Conservation (phyloP, 2,113 vertebrate genomes). For the Rafetus swinhoei region DNA sequence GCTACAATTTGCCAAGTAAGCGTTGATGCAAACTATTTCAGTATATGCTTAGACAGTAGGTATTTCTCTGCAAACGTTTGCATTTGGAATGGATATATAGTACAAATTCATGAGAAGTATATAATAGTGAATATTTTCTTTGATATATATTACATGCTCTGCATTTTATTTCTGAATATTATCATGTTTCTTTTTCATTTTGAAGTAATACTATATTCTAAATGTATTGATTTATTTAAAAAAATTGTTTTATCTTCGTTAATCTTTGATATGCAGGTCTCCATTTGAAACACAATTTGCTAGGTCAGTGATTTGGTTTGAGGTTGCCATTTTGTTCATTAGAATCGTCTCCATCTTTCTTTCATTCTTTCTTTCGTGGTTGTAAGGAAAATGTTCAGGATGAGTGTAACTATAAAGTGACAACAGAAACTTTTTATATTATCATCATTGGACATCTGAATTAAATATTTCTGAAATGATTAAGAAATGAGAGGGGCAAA, state of each 20-base stretch:
- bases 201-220: constrained; percentile 28
- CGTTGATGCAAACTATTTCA: constrained; percentile 68
- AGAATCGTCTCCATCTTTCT: not conserved
- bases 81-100: constrained; percentile 62
- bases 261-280: not conserved
- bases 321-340: not conserved
- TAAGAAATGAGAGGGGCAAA: too few relatives aligned
- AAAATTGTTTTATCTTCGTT: constrained; percentile 13
- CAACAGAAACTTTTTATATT: not conserved
- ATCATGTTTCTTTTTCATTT: constrained; percentile 46
- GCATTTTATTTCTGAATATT: constrained; percentile 62
- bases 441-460: not conserved
- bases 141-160: constrained; percentile 57
- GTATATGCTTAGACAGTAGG: constrained; percentile 63
- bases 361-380: not conserved
- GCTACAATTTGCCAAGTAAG: constrained; percentile 62
- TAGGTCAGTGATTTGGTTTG: not conserved
- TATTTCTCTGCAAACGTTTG: constrained; percentile 70
- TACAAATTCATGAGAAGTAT: constrained; percentile 68
- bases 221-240: constrained; percentile 53
- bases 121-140: constrained; percentile 70
- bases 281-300: not conserved
- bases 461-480: too few relatives aligned
- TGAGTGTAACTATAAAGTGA: fast-evolving
- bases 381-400: not conserved